Evolutionary conservation across 2,888 invertebrate genomes (phyloP).

Genomic region (Furcula furcula): DNA sequence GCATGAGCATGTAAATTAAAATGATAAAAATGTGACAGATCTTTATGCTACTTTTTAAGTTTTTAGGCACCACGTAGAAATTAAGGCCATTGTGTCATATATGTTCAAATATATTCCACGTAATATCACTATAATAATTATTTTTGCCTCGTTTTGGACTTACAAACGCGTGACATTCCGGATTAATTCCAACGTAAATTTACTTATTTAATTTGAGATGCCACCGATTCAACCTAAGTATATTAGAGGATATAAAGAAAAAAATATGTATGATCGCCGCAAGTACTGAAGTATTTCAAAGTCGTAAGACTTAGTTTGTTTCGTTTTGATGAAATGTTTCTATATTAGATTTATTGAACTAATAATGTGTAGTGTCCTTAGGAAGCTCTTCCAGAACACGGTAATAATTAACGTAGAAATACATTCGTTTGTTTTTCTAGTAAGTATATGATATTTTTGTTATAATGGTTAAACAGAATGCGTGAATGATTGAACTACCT

Average conservation of each 20-base stretch:
- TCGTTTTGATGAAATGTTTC: constrained; percentile 47
- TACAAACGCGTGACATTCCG: constrained; percentile 55
- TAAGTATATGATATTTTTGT: constrained; percentile 46
- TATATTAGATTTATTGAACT: constrained; percentile 44
- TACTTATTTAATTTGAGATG: constrained; percentile 37
- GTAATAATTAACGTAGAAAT: constrained; percentile 31
- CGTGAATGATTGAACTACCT: constrained; percentile 36
- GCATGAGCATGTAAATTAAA: constrained; percentile 17
- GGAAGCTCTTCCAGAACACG: constrained; percentile 61
- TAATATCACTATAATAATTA: constrained; percentile 2
- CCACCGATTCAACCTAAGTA: constrained; percentile 56
- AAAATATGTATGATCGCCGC: constrained; percentile 28
- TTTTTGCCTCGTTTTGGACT: not conserved
- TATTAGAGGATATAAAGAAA: constrained; percentile 26
- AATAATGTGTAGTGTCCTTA: constrained; percentile 61
- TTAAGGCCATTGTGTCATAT: constrained; percentile 32
- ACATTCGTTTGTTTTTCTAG: constrained; percentile 35
- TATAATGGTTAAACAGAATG: constrained; percentile 39
- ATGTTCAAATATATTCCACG: not conserved
- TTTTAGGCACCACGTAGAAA: constrained; percentile 41
- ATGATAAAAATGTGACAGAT: constrained; percentile 42
- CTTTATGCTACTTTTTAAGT: constrained; percentile 57
- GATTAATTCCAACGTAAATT: constrained; percentile 44
- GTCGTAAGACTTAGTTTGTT: constrained; percentile 33
- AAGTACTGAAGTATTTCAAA: constrained; percentile 63